phyloP scores from a whole-genome alignment of 2,888 invertebrate genomes.

The Apotomis betuletana region DNA sequence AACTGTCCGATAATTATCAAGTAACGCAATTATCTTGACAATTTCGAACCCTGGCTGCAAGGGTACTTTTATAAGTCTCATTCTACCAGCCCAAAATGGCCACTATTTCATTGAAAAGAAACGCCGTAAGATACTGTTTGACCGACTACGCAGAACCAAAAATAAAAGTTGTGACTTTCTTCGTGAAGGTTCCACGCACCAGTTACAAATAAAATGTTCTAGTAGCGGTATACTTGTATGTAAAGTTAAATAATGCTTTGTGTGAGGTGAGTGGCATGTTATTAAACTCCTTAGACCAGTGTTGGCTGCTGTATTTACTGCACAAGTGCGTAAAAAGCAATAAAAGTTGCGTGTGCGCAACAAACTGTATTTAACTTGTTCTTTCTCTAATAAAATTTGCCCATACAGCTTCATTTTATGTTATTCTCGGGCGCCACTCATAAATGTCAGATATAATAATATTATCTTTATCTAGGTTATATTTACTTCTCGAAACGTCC shows the following conservation, averaged over 20 bases:
- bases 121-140: too few relatives aligned
- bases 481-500: too few relatives aligned
- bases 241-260: not conserved
- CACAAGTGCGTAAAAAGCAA: not conserved
- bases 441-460: constrained; percentile 21
- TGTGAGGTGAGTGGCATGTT: not conserved
- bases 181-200: too few relatives aligned
- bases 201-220: too few relatives aligned
- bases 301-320: not conserved
- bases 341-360: not conserved
- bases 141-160: too few relatives aligned
- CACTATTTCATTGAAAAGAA: too few relatives aligned
- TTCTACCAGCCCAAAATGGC: too few relatives aligned
- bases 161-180: too few relatives aligned
- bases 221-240: not conserved
- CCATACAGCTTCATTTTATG: not conserved
- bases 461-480: not conserved
- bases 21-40: too few relatives aligned
- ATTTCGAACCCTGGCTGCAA: too few relatives aligned
- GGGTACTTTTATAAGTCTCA: too few relatives aligned
- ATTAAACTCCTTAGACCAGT: not conserved
- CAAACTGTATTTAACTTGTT: constrained; percentile 3
- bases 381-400: constrained; percentile 6
- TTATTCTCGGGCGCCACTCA: not conserved
- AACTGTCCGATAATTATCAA: too few relatives aligned